Conservation (phyloP, 2,888 invertebrate species). For the Volucella bombylans region DNA sequence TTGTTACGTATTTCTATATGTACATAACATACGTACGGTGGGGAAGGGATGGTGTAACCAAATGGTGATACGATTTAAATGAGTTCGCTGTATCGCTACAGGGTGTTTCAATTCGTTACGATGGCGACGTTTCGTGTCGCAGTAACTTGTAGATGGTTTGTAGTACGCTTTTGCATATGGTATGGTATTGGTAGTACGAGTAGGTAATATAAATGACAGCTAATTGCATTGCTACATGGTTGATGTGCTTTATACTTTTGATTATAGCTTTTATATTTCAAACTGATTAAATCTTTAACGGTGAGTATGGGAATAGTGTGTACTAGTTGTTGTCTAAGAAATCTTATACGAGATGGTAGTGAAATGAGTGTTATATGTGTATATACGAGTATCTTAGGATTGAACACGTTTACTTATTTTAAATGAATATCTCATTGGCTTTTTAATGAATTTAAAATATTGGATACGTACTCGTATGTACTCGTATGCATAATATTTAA, state of each 20-base stretch:
- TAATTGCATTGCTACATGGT: constrained; percentile 58
- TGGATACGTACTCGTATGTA: too few species aligned
- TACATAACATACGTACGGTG: background rate
- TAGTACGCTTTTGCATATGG: constrained; percentile 42
- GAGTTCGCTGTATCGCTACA: constrained; percentile 65
- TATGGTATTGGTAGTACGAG: constrained; percentile 12
- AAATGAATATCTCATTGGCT: too few species aligned
- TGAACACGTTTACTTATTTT: too few species aligned
- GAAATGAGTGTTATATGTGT: too few species aligned
- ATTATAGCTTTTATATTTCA: constrained; percentile 37
- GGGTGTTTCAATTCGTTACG: constrained; percentile 63
- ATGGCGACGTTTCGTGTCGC: constrained; percentile 16
- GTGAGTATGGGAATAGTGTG: background rate
- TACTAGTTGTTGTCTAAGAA: too few species aligned
- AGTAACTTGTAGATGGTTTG: constrained; percentile 15
- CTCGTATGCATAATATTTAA: too few species aligned
- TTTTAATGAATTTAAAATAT: too few species aligned
- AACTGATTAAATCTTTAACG: constrained; percentile 26
- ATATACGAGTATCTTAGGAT: too few species aligned
- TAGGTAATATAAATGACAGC: constrained; percentile 55
- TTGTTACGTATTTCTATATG: background rate
- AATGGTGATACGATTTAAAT: constrained; percentile 65
- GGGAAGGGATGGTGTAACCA: constrained; percentile 7
- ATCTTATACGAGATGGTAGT: too few species aligned
- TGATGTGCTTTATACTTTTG: constrained; percentile 23